Evolutionary conservation across 2,113 vertebrate species (phyloP).

Genomic region (Ornithorhynchus anatinus): DNA sequence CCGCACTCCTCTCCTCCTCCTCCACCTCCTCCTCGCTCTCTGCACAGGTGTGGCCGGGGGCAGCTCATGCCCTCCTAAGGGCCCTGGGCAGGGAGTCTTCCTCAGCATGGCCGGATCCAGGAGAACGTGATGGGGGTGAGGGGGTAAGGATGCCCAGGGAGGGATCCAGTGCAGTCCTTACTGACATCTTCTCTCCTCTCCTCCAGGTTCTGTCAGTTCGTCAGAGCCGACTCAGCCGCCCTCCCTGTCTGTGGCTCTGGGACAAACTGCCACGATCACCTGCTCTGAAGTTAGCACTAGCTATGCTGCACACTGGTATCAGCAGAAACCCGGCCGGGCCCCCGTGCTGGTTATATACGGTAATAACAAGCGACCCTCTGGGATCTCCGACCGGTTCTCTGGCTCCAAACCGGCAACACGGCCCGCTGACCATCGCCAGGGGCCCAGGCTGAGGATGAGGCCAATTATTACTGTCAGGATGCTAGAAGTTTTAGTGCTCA

Average conservation of each 20-base stretch:
- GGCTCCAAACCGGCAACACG: fast-evolving
- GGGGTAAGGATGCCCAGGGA: fast-evolving
- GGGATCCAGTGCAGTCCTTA: fast-evolving
- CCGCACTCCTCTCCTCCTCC: too few species aligned
- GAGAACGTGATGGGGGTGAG: too few species aligned
- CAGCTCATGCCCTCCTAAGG: too few species aligned
- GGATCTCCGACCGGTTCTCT: background rate
- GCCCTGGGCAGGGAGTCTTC: too few species aligned
- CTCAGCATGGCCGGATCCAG: too few species aligned
- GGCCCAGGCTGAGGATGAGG: background rate
- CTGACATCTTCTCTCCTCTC: background rate
- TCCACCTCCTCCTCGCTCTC: too few species aligned
- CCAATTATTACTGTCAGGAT: background rate
- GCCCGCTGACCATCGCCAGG: background rate
- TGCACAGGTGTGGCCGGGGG: too few species aligned
- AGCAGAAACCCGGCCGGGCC: background rate
- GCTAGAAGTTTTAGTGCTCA: fast-evolving
- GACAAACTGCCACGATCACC: fast-evolving
- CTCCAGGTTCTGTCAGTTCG: background rate
- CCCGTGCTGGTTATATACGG: fast-evolving
- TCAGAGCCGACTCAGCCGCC: background rate
- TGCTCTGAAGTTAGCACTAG: background rate
- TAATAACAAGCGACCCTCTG: fast-evolving
- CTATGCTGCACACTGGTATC: fast-evolving
- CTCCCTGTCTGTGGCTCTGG: fast-evolving